A percentile compares a stretch with the other conserved stretches of the same genome.
Evolutionary conservation across 2,797 vertebrate genomes (phyloP).

Genomic region (Heteromormyrus szaboi): DNA sequence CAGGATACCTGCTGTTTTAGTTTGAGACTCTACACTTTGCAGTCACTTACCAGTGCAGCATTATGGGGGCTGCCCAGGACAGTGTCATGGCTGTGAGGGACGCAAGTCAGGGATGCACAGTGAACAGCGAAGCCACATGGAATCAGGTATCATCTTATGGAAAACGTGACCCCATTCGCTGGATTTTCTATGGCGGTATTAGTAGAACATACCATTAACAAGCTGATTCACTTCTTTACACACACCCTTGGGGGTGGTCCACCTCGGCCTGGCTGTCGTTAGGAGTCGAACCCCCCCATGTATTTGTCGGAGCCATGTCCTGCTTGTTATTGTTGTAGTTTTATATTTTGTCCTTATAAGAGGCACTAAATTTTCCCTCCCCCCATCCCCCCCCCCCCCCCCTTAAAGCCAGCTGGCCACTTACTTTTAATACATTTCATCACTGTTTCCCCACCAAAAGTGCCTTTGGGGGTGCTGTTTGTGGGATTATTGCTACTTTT

Average conservation of each 20-base stretch:
- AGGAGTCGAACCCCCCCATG: neutral
- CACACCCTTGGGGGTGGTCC: neutral
- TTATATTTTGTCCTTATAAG: neutral
- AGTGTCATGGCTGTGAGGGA: neutral
- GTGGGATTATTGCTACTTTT: slow-evolving; percentile 4
- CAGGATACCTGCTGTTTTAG: neutral
- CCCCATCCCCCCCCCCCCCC: neutral
- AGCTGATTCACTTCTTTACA: neutral
- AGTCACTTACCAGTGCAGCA: neutral
- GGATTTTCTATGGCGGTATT: neutral
- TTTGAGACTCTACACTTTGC: neutral
- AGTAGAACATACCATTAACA: neutral
- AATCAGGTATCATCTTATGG: neutral
- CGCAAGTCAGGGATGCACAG: neutral
- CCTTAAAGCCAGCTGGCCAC: neutral
- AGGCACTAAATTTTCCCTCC: neutral
- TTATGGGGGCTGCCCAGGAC: neutral
- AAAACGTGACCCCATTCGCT: neutral
- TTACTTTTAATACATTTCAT: neutral
- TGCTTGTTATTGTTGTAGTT: neutral
- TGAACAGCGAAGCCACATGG: neutral
- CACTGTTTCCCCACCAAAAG: neutral
- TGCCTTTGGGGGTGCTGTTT: neutral
- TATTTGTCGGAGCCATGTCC: neutral
- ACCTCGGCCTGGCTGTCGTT: neutral